Conservation (phyloP, 1,140 invertebrate species). For the Leptinotarsa defecta region DNA sequence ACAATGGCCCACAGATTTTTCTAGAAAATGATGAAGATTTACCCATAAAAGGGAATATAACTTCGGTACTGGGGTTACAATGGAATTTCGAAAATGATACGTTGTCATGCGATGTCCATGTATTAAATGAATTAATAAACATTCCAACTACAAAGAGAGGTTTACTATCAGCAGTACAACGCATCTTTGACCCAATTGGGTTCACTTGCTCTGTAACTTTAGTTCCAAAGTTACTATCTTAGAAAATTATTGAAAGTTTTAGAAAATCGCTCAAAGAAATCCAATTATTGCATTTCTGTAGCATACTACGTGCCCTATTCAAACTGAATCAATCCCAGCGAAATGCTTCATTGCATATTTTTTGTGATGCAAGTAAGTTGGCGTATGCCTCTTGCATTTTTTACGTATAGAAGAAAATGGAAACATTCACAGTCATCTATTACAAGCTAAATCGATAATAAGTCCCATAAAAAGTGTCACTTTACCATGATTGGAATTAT, state of each 20-base stretch:
- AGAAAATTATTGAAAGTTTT: too few relatives aligned
- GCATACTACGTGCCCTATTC: too few relatives aligned
- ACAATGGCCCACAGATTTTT: neutral
- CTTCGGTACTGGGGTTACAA: neutral
- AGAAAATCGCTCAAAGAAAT: too few relatives aligned
- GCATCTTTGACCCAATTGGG: neutral
- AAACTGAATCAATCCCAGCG: neutral
- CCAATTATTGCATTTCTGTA: too few relatives aligned
- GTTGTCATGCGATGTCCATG: neutral
- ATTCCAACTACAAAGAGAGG: neutral
- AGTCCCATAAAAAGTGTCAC: too few relatives aligned
- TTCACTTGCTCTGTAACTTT: neutral
- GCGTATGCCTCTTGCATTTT: too few relatives aligned
- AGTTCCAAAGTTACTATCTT: neutral
- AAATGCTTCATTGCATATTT: neutral
- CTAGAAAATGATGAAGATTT: neutral
- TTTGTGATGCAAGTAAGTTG: too few relatives aligned
- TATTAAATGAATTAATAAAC: neutral
- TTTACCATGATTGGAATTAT: too few relatives aligned
- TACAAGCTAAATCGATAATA: too few relatives aligned
- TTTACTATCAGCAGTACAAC: neutral
- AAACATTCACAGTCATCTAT: too few relatives aligned
- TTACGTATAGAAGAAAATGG: too few relatives aligned
- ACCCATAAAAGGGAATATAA: neutral
- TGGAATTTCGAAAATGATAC: neutral